Conservation (phyloP, 2,888 invertebrate species). For the Sesia apiformis region DNA sequence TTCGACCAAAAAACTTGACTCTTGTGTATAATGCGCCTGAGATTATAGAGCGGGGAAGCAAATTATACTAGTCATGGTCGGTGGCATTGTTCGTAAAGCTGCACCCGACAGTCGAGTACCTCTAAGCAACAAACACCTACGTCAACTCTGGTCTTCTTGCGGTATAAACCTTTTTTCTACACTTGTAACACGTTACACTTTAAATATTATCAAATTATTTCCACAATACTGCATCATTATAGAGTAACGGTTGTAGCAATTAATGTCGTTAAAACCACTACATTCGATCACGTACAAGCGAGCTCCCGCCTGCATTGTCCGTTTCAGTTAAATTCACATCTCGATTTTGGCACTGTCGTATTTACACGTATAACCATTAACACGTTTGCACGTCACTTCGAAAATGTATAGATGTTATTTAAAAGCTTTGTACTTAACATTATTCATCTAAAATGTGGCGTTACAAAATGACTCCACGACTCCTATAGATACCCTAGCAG, state of each 20-base stretch:
- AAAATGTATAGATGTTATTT: background rate
- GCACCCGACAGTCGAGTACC: constrained; percentile 31
- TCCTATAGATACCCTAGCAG: constrained; percentile 1
- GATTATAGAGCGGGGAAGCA: constrained; percentile 49
- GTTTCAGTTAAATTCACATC: constrained; percentile 10
- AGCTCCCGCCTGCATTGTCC: constrained; percentile 33
- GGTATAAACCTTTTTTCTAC: constrained; percentile 37
- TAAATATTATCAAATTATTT: constrained; percentile 65
- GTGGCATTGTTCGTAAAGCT: constrained; percentile 42
- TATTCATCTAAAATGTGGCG: background rate
- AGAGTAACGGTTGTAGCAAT: constrained; percentile 66
- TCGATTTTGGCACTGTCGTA: background rate
- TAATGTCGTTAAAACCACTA: constrained; percentile 61
- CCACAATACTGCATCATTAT: constrained; percentile 63
- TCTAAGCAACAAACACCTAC: constrained; percentile 14
- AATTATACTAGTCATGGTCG: constrained; percentile 53
- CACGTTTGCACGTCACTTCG: background rate
- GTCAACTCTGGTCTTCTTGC: constrained; percentile 26
- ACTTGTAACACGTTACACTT: constrained; percentile 35
- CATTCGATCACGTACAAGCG: constrained; percentile 52
- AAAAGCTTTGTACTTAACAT: background rate
- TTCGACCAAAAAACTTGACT: constrained; percentile 34
- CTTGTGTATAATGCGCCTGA: constrained; percentile 50
- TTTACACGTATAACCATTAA: background rate
- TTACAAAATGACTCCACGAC: background rate